Base-by-base conservation (phyloP, 1,140 invertebrate species). In the Harpegnathos saltator region DNA sequence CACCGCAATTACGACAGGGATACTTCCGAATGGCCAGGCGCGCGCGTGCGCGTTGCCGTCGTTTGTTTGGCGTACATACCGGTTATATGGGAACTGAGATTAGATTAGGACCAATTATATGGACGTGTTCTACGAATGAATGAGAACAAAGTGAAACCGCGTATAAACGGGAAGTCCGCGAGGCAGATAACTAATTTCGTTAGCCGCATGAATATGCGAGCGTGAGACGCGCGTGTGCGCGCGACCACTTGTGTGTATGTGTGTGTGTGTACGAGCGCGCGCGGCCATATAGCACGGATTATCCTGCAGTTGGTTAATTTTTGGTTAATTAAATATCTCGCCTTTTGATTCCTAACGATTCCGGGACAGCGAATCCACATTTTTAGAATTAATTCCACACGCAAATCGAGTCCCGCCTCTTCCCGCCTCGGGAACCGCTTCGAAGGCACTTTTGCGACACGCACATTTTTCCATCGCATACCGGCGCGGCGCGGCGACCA, bases 81-180 rank as follows among this genome's bases (percentile, higher is more conserved):
- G 14, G 22, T 19, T 12, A n/a, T 4, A 33, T 33, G 59, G 54
- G 33, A 65, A 58, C 22, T 69, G 33, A 62, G 56, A 68, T 62
- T 61, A 69, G 74, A 69, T 78, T 80, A 59, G 29, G 3, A 22
- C 82, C 24, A 78, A 61, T 77, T 83, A 63, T 83, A 69, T 65
- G 29, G 22, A 50, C 50, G 9, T 38, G 33, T 61, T 65, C 12
- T 12, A 54, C 12, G 12, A n/a, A 17, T 12, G 59, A 24, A 48
- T 22, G 33, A 48, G 56, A 33, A 73, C 58, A 54, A 50, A 58
- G 69, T 38, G 61, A 33, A 48, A 7, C 65, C 19, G 48, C 75
- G 12, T 58, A 29, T 80, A 52, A 26, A 58, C n/a, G 48, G 12
- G 38, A 17, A 24, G 58, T 19, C n/a, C 19, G 26, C 9, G 52